Percentiles rank a stretch among this genome's conserved stretches.
Evolutionary conservation across 1,140 invertebrate species (phyloP).

Genomic region (Drosophila elegans): DNA sequence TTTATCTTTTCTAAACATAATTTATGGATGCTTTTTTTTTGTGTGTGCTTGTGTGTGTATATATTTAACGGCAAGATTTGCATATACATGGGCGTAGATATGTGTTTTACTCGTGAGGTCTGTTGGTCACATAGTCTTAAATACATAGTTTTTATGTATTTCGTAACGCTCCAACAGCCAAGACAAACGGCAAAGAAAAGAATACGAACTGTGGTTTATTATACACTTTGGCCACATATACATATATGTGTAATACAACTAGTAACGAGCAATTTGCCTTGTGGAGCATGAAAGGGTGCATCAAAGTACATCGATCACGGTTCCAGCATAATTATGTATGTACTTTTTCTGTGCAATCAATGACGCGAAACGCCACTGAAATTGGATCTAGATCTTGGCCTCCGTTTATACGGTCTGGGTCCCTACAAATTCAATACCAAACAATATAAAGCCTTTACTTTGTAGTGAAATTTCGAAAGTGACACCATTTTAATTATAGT

Average conservation of each 20-base stretch:
- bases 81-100: slow-evolving; percentile 11
- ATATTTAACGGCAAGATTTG: slow-evolving; percentile 6
- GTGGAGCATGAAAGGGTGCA: slow-evolving; percentile 49
- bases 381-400: slow-evolving; percentile 39
- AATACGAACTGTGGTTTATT: background rate
- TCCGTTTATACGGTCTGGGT: slow-evolving; percentile 20
- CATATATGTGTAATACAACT: background rate
- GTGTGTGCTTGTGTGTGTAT: slow-evolving; percentile 13
- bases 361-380: slow-evolving; percentile 45
- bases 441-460: too few species aligned
- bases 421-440: too few species aligned
- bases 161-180: slow-evolving; percentile 41
- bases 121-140: slow-evolving; percentile 10
- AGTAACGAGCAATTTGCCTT: slow-evolving; percentile 45
- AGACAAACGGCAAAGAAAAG: slow-evolving; percentile 9
- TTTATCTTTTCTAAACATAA: slow-evolving; percentile 39
- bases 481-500: too few species aligned
- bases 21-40: slow-evolving; percentile 28
- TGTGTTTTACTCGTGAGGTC: background rate
- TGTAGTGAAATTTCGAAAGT: too few species aligned
- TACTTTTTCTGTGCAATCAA: slow-evolving; percentile 25
- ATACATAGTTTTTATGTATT: slow-evolving; percentile 14
- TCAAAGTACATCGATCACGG: slow-evolving; percentile 10
- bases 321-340: slow-evolving; percentile 29
- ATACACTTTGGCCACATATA: background rate